These are phyloP conservation scores for Syrista parreyssii DNA, from an alignment of 2,888 invertebrate genomes.

Conservation along the genomic window DNA sequence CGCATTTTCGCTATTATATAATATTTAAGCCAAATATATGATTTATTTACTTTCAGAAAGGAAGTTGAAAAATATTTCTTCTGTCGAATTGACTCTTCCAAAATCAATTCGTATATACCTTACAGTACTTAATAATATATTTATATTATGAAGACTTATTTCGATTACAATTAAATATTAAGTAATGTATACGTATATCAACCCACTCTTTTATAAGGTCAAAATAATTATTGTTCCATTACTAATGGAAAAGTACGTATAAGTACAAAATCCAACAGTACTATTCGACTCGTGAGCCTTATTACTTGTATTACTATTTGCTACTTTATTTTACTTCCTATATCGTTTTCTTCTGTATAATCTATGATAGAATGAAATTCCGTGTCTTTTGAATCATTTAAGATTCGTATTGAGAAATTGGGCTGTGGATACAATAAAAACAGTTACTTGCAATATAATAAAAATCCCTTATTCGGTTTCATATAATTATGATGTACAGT, in stretches of 20 bases:
- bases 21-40: conserved; percentile 28
- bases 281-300: not conserved
- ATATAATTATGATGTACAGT: not conserved
- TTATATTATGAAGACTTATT: not conserved
- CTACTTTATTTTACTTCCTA: not conserved
- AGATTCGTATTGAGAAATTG: not conserved
- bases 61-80: conserved; percentile 4
- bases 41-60: not conserved
- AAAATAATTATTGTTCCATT: no score
- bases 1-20: conserved; percentile 29
- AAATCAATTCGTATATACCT: not conserved
- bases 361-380: not conserved
- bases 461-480: not conserved
- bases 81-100: conserved; percentile 9
- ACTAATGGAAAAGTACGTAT: not conserved
- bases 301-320: not conserved
- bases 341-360: not conserved
- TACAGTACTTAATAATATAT: not conserved
- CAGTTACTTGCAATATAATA: not conserved
- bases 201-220: no score
- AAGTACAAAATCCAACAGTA: not conserved
- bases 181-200: no score
- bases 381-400: not conserved
- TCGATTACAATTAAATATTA: not conserved
- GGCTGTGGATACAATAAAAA: conserved; percentile 5